A percentile compares a stretch with the other conserved stretches of the same genome.
Evolutionary conservation across 2,888 invertebrate species (phyloP).

Genomic region (Doris montereyensis): DNA sequence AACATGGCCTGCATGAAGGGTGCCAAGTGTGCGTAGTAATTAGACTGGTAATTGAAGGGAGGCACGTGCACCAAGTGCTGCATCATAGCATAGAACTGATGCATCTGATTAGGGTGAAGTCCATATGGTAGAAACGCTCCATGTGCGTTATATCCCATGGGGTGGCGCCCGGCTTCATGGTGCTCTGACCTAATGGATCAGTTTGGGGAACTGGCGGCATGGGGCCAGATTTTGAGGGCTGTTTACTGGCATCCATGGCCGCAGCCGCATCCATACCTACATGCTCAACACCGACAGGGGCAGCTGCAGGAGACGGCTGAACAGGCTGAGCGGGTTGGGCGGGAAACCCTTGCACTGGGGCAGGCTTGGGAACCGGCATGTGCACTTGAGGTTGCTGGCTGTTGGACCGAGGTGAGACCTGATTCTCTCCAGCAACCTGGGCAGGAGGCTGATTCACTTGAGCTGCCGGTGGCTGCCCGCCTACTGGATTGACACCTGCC

Average conservation of each 20-base stretch:
- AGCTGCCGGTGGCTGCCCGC: background rate
- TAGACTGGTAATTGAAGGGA: slow-evolving; percentile 33
- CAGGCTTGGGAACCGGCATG: too few relatives aligned
- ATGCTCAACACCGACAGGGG: background rate
- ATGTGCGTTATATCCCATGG: slow-evolving; percentile 38
- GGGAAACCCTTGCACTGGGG: too few relatives aligned
- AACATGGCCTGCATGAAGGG: slow-evolving; percentile 41
- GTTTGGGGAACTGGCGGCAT: background rate
- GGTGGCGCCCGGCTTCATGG: background rate
- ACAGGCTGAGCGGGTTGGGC: background rate
- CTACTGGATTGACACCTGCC: background rate
- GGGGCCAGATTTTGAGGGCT: background rate
- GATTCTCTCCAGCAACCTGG: slow-evolving; percentile 3
- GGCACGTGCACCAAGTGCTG: slow-evolving; percentile 40
- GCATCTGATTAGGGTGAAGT: slow-evolving; percentile 38
- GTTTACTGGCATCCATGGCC: background rate
- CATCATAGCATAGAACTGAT: slow-evolving; percentile 34
- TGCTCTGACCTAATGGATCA: background rate
- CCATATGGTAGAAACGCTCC: slow-evolving; percentile 38
- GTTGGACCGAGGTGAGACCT: slow-evolving; percentile 25
- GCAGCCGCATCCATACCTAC: background rate
- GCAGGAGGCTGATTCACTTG: too few relatives aligned
- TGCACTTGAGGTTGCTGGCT: too few relatives aligned
- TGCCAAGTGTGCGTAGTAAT: slow-evolving; percentile 43
- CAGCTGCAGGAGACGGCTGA: background rate